Conservation (phyloP, 2,888 invertebrate species). For the Phengaris alcon region DNA sequence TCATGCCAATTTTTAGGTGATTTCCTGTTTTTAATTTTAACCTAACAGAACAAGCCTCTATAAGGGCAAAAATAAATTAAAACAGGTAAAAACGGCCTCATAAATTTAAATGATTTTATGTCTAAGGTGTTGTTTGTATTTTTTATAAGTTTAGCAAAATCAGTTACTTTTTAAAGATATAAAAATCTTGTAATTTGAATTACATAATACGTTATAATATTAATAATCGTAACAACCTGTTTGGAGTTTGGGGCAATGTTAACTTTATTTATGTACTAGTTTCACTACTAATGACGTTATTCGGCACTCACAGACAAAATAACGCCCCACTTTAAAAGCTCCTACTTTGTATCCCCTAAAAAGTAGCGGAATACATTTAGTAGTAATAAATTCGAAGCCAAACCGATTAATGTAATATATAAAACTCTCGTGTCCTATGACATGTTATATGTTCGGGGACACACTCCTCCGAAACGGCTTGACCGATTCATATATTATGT, state of each 20-base stretch:
- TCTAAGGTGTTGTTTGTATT: not conserved
- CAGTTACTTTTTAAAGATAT: too few relatives aligned
- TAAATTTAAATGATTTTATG: not conserved
- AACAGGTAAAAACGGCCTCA: constrained; percentile 7
- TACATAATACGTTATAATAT: not conserved
- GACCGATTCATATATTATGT: too few relatives aligned
- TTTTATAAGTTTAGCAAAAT: not conserved
- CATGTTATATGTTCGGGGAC: too few relatives aligned
- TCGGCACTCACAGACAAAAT: too few relatives aligned
- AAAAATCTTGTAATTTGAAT: not conserved
- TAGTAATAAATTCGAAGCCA: too few relatives aligned
- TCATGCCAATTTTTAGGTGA: not conserved
- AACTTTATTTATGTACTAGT: not conserved
- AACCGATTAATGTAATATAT: too few relatives aligned
- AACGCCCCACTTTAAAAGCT: not conserved
- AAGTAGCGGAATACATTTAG: too few relatives aligned
- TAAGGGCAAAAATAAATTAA: not conserved
- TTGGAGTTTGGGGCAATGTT: not conserved
- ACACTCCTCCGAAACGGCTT: too few relatives aligned
- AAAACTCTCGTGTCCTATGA: too few relatives aligned
- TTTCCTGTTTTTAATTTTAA: not conserved
- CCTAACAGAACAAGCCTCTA: not conserved
- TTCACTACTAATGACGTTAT: not conserved
- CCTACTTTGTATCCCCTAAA: not conserved
- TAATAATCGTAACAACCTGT: not conserved